Percentiles rank a stretch among this genome's conserved stretches.
Conservation (phyloP, 2,113 vertebrate species). For the Nansenia antarctica region DNA sequence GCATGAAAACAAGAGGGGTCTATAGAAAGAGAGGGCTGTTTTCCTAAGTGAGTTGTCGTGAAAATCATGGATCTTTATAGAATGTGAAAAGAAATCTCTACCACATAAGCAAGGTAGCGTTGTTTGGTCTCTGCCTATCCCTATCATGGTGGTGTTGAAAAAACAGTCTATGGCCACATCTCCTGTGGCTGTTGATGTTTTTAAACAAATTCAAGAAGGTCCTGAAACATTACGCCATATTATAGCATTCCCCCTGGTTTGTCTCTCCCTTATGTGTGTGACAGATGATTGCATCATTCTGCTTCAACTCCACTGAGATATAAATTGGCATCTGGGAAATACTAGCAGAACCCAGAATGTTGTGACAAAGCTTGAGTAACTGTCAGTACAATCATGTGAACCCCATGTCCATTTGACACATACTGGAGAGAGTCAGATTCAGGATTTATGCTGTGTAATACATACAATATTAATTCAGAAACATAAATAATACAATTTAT, state of each 20-base stretch:
- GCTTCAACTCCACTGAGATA: neutral
- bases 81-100: neutral
- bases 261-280: neutral
- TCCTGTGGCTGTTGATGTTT: neutral
- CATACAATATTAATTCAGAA: conserved; percentile 41
- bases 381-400: neutral
- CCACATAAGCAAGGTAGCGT: neutral
- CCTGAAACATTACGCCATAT: neutral
- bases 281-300: neutral
- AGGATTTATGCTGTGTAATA: neutral
- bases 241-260: neutral
- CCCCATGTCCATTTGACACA: neutral
- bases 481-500: conserved; percentile 37
- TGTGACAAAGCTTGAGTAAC: neutral
- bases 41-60: neutral
- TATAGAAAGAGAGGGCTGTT: neutral
- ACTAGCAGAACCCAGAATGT: neutral
- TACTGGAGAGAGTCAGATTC: neutral
- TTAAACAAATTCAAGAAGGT: neutral
- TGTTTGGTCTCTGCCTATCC: neutral
- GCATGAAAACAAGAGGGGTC: neutral
- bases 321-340: neutral
- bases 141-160: neutral
- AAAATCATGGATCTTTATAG: neutral
- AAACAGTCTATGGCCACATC: neutral